A percentile compares a stretch with the other conserved stretches of the same genome.
phyloP scores from a whole-genome alignment of 2,888 invertebrate species.

The Halocaridina rubra region DNA sequence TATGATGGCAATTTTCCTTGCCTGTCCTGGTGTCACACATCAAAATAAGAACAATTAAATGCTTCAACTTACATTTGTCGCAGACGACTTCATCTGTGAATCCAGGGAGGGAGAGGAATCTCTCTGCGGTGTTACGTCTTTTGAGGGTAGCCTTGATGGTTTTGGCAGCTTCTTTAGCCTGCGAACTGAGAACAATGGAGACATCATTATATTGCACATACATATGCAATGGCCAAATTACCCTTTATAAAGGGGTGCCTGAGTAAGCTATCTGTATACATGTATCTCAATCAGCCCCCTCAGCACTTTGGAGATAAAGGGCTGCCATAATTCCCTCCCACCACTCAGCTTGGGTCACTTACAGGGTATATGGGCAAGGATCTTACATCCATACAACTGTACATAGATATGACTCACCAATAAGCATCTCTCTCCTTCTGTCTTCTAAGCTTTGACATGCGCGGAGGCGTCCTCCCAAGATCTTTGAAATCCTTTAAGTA shows the following conservation, averaged over 20 bases:
- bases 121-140: constrained; percentile 32
- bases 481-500: constrained; percentile 44
- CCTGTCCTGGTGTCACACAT: too few species aligned
- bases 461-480: constrained; percentile 41
- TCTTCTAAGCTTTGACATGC: constrained; percentile 25
- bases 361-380: not conserved
- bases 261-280: too few species aligned
- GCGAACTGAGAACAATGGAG: constrained; percentile 11
- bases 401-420: constrained; percentile 28
- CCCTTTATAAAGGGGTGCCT: too few species aligned
- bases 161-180: constrained; percentile 54
- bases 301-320: too few species aligned
- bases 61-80: constrained; percentile 36
- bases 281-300: too few species aligned
- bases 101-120: constrained; percentile 54
- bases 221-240: too few species aligned
- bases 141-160: constrained; percentile 45
- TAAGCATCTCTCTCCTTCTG: constrained; percentile 56
- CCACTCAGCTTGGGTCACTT: too few species aligned
- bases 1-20: not conserved
- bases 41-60: not conserved
- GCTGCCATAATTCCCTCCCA: too few species aligned
- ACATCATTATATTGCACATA: not conserved
- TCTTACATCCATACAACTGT: not conserved
- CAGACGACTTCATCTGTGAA: constrained; percentile 35